A percentile compares a stretch with the other conserved stretches of the same genome.
Conservation (phyloP, 2,888 invertebrate species). For the Amblyjoppa fuscipennis region DNA sequence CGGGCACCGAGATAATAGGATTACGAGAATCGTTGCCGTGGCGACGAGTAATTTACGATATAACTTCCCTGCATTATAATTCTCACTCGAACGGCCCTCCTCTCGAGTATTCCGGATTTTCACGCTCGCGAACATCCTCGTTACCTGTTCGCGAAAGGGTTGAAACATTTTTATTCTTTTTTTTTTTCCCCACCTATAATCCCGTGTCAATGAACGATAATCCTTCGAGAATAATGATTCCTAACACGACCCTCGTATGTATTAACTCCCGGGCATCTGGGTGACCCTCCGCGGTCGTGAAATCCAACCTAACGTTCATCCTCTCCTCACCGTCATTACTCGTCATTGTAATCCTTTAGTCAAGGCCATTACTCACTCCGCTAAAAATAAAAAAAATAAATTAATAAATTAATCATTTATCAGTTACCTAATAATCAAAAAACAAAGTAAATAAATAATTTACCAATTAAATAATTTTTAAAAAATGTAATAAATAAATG, state of each 20-base stretch:
- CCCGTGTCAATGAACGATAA: slow-evolving; percentile 17
- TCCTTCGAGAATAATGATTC: slow-evolving; percentile 11
- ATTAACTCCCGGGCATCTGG: neutral
- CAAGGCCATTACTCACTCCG: slow-evolving; percentile 8
- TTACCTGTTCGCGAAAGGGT: slow-evolving; percentile 12
- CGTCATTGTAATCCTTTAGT: slow-evolving; percentile 6
- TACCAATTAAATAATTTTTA: neutral
- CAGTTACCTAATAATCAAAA: too few species aligned
- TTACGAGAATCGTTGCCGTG: slow-evolving; percentile 6
- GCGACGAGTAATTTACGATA: slow-evolving; percentile 2
- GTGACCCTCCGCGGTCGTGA: slow-evolving; percentile 23
- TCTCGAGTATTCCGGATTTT: slow-evolving; percentile 8
- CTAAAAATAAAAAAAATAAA: neutral
- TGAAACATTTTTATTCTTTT: neutral
- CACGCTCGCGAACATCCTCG: neutral
- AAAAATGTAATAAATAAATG: neutral
- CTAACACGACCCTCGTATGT: slow-evolving; percentile 26
- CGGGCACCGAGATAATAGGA: slow-evolving; percentile 3
- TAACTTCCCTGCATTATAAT: slow-evolving; percentile 2
- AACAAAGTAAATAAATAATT: neutral
- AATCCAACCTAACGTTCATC: slow-evolving; percentile 10
- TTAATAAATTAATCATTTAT: too few species aligned
- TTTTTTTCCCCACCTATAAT: slow-evolving; percentile 1
- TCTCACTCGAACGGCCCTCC: neutral
- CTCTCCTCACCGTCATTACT: slow-evolving; percentile 2